These are phyloP conservation scores for Drosophila quinaria DNA, from an alignment of 2,888 invertebrate genomes.

Conservation along the genomic window DNA sequence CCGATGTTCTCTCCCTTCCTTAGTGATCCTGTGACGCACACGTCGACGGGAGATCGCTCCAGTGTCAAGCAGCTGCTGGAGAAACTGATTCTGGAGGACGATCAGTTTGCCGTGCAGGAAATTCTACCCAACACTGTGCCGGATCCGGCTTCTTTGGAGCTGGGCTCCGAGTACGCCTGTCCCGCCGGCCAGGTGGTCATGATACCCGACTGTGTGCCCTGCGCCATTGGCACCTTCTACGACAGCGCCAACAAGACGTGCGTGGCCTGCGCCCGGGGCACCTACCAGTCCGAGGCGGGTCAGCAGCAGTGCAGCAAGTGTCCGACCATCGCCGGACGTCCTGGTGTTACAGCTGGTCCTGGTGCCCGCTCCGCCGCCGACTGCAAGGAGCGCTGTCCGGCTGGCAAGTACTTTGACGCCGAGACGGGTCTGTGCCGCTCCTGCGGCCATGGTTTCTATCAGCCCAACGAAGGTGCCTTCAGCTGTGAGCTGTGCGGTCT, in stretches of 20 bases:
- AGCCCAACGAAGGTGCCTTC: slow-evolving; percentile 96
- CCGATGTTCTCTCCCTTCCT: neutral
- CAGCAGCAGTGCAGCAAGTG: slow-evolving; percentile 95
- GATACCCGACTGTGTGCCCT: slow-evolving; percentile 97
- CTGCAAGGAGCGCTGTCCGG: slow-evolving; percentile 97
- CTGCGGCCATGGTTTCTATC: slow-evolving; percentile 98
- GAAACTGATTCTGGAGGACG: slow-evolving; percentile 96
- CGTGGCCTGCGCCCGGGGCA: slow-evolving; percentile 93
- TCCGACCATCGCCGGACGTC: slow-evolving; percentile 95
- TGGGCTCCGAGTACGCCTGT: slow-evolving; percentile 97
- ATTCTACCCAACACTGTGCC: slow-evolving; percentile 97
- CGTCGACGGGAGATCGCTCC: slow-evolving; percentile 94
- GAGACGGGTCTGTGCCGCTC: slow-evolving; percentile 94
- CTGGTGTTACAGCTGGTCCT: slow-evolving; percentile 94
- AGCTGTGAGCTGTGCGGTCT: slow-evolving; percentile 94
- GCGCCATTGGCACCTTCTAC: slow-evolving; percentile 95
- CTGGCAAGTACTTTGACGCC: slow-evolving; percentile 97
- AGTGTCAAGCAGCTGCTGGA: slow-evolving; percentile 94
- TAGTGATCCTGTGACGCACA: slow-evolving; percentile 95
- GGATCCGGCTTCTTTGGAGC: slow-evolving; percentile 94
- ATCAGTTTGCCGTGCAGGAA: slow-evolving; percentile 96
- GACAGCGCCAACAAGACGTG: slow-evolving; percentile 92
- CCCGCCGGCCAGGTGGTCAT: slow-evolving; percentile 97
- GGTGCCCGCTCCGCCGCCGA: slow-evolving; percentile 95
- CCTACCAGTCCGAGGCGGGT: slow-evolving; percentile 97